A percentile compares a stretch with the other conserved stretches of the same genome.
These are phyloP conservation scores for Heliconius hortense DNA, from an alignment of 2,888 invertebrate genomes.

Conservation along the genomic window DNA sequence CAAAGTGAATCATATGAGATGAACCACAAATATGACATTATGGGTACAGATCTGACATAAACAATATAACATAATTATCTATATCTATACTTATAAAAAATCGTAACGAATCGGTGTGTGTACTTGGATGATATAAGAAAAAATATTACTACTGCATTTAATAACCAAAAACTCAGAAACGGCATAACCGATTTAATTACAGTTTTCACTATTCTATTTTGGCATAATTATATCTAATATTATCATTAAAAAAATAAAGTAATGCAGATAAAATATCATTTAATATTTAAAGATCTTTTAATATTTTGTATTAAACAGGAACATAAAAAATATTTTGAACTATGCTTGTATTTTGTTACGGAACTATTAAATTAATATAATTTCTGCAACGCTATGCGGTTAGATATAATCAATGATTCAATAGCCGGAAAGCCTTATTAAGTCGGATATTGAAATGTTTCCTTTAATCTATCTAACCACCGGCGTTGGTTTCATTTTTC, in stretches of 20 bases:
- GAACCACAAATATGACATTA: not conserved
- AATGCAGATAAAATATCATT: not conserved
- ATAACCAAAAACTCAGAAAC: too few relatives aligned
- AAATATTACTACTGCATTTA: too few relatives aligned
- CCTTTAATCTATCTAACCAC: slow-evolving; percentile 8
- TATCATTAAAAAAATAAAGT: too few relatives aligned
- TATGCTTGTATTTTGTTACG: not conserved
- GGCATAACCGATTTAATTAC: too few relatives aligned
- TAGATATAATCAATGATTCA: slow-evolving; percentile 2
- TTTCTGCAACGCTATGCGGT: slow-evolving; percentile 1
- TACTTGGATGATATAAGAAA: too few relatives aligned
- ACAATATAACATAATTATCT: not conserved
- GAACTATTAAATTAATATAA: slow-evolving; percentile 3
- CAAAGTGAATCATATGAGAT: not conserved
- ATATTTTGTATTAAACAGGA: not conserved
- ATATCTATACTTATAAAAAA: too few relatives aligned
- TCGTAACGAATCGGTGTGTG: too few relatives aligned
- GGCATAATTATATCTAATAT: too few relatives aligned
- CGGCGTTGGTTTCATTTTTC: not conserved
- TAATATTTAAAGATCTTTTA: too few relatives aligned
- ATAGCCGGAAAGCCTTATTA: slow-evolving; percentile 13
- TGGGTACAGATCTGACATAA: not conserved
- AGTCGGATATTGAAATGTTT: slow-evolving; percentile 13
- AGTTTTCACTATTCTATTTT: too few relatives aligned
- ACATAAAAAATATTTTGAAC: not conserved